Conservation (phyloP, 2,113 vertebrate species). For the Odontesthes bonariensis region DNA sequence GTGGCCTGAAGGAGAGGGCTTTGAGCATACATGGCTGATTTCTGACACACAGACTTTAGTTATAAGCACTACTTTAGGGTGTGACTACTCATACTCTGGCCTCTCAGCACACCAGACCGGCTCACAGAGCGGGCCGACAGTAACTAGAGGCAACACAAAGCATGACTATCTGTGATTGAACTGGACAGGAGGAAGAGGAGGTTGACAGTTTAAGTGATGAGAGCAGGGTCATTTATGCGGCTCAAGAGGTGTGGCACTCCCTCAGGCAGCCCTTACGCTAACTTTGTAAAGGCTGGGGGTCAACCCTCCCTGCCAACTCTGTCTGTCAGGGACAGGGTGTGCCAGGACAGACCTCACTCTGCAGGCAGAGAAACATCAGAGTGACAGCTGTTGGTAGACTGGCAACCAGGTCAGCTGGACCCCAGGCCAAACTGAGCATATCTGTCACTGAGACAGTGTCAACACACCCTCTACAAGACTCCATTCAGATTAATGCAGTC, state of each 20-base stretch:
- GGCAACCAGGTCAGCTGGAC: conserved; percentile 53
- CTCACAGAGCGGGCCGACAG: conserved; percentile 48
- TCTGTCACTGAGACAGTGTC: conserved; percentile 65
- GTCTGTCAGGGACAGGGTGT: conserved; percentile 59
- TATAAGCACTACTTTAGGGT: conserved; percentile 63
- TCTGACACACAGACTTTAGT: conserved; percentile 58
- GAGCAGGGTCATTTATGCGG: conserved; percentile 60
- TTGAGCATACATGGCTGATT: conserved; percentile 44
- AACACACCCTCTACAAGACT: conserved; percentile 41
- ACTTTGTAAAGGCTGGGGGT: conserved; percentile 53
- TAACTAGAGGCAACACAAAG: conserved; percentile 66
- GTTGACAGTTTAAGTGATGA: conserved; percentile 67
- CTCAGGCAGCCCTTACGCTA: conserved; percentile 26
- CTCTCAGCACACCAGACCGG: conserved; percentile 53
- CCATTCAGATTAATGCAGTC: conserved; percentile 57
- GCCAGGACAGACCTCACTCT: conserved; percentile 30
- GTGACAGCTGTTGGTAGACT: conserved; percentile 76
- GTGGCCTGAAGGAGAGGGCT: conserved; percentile 59
- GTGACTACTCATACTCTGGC: conserved; percentile 61
- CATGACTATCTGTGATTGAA: conserved; percentile 68
- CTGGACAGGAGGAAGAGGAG: conserved; percentile 58
- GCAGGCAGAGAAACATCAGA: conserved; percentile 58
- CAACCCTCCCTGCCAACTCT: conserved; percentile 51
- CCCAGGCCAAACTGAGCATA: conserved; percentile 48
- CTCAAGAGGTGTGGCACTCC: conserved; percentile 59